These are phyloP conservation scores for zebrafish (Danio rerio) DNA, from an alignment of 2,113 vertebrate species.

Conservation along the genomic window GRCz12tu NC_133177.1:17040001-17040500, in stretches of 20 bases:
- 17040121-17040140: too few species aligned
- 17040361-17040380: background rate
- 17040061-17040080: background rate
- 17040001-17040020: background rate
- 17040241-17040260: background rate
- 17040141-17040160: too few species aligned
- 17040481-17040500: background rate
- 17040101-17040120: too few species aligned
- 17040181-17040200: fast-evolving
- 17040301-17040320: background rate
- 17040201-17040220: too few species aligned
- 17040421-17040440: background rate
- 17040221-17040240: background rate
- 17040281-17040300: background rate
- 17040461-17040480: background rate
- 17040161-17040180: background rate
- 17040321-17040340: background rate
- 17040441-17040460: too few species aligned
- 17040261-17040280: background rate
- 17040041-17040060: background rate
- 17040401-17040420: background rate
- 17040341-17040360: slow-evolving; percentile 29
- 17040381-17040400: background rate
- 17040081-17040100: background rate
- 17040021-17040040: background rate